phyloP scores from a whole-genome alignment of 2,888 invertebrate genomes.

The Eurois occulta region DNA sequence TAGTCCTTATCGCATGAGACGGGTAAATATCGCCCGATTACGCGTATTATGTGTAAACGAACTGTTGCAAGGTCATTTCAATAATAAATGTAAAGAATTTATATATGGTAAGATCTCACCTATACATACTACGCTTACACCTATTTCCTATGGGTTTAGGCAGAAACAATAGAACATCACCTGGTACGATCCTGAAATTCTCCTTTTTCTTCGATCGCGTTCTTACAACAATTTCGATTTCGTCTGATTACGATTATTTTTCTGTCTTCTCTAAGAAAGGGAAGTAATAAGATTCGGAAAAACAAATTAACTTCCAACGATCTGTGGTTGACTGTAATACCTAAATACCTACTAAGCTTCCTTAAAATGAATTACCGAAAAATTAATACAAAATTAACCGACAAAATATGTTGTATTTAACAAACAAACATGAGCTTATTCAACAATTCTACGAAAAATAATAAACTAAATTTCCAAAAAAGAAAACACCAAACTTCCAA shows the following conservation, averaged over 20 bases:
- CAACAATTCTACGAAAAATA: too few relatives aligned
- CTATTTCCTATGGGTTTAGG: not conserved
- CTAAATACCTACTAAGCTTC: too few relatives aligned
- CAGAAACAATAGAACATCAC: not conserved
- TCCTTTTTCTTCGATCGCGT: not conserved
- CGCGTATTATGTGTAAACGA: conserved; percentile 19
- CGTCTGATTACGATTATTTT: not conserved
- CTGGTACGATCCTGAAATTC: not conserved
- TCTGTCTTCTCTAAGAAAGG: not conserved
- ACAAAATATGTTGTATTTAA: too few relatives aligned
- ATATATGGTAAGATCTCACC: not conserved
- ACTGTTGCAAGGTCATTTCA: conserved; percentile 18
- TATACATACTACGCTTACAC: not conserved
- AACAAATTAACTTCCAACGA: too few relatives aligned
- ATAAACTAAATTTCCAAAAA: too few relatives aligned
- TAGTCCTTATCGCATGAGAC: conserved; percentile 15
- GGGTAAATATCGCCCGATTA: conserved; percentile 32
- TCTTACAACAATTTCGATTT: not conserved
- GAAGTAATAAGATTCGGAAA: too few relatives aligned
- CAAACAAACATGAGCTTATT: too few relatives aligned
- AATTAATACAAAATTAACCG: too few relatives aligned
- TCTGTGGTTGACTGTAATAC: too few relatives aligned
- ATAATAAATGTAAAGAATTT: not conserved
- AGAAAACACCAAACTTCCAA: too few relatives aligned
- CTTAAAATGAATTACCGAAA: too few relatives aligned